Conservation (phyloP, 2,888 invertebrate genomes). For the Dasysyrphus tricinctus region DNA sequence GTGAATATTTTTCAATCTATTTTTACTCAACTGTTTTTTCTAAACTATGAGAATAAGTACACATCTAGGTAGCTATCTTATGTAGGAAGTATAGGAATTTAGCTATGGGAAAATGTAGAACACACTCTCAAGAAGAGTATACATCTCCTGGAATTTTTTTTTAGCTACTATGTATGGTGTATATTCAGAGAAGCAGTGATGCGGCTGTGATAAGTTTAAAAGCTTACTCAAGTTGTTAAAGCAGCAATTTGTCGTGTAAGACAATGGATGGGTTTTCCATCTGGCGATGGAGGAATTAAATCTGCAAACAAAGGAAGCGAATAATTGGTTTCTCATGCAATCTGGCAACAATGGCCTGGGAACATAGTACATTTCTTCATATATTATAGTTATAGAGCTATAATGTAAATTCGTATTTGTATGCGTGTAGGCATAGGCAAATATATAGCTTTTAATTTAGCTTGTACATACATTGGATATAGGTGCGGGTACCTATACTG, state of each 20-base stretch:
- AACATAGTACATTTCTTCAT: background rate
- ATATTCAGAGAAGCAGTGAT: background rate
- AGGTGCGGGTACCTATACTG: background rate
- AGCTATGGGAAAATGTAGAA: conserved; percentile 14
- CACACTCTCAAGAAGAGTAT: conserved; percentile 23
- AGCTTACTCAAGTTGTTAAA: conserved; percentile 29
- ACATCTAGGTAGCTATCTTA: too few relatives aligned
- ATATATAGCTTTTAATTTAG: conserved; percentile 1
- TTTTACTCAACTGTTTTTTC: too few relatives aligned
- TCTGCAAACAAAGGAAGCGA: conserved; percentile 41
- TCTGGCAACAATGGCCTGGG: conserved; percentile 22
- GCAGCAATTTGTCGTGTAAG: conserved; percentile 46
- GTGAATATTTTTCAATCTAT: too few relatives aligned
- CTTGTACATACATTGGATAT: background rate
- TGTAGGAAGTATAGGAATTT: background rate
- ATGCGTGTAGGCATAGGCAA: background rate
- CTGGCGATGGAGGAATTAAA: conserved; percentile 8
- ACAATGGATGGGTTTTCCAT: conserved; percentile 24
- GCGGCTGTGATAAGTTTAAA: conserved; percentile 28
- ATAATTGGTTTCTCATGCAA: conserved; percentile 54
- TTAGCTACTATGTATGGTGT: background rate
- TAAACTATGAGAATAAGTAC: too few relatives aligned
- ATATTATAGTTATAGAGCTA: background rate
- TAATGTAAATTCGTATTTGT: too few relatives aligned
- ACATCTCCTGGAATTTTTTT: conserved; percentile 10